Evolutionary conservation across 2,888 invertebrate genomes (phyloP).

Genomic region (Scaptomyza polygonia): DNA sequence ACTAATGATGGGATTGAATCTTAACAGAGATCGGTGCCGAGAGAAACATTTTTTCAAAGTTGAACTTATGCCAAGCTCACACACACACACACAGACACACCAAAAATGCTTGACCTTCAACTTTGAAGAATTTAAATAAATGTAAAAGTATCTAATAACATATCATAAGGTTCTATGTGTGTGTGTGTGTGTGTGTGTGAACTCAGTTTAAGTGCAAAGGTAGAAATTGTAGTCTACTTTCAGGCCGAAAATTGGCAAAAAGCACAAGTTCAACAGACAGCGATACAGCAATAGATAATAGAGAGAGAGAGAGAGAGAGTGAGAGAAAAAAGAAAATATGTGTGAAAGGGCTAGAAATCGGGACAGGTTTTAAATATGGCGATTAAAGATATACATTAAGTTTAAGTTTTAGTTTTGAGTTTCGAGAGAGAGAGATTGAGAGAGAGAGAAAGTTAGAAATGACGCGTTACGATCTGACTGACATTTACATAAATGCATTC

Average conservation of each 20-base stretch:
- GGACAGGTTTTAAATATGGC: conserved; percentile 12
- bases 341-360: conserved; percentile 7
- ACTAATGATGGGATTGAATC: conserved; percentile 28
- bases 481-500: conserved; percentile 71
- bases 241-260: conserved; percentile 36
- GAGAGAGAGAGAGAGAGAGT: conserved; percentile 2
- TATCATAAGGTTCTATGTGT: no score
- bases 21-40: conserved; percentile 20
- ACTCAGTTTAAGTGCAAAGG: conserved; percentile 13
- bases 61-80: conserved; percentile 15
- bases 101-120: background rate
- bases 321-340: conserved; percentile 4
- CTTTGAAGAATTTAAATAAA: conserved; percentile 1
- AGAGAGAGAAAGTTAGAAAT: conserved; percentile 39
- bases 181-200: conserved; percentile 5
- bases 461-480: conserved; percentile 41
- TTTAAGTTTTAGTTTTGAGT: conserved; percentile 48
- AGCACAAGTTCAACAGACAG: conserved; percentile 42
- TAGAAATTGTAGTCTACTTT: conserved; percentile 32
- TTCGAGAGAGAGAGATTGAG: conserved; percentile 32
- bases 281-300: conserved; percentile 31
- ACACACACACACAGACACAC: background rate
- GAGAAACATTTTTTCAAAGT: conserved; percentile 3
- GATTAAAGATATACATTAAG: conserved; percentile 33
- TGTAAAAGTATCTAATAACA: conserved; percentile 4